Conservation (phyloP, 2,888 invertebrate genomes). For the Trachelus troglodyta region DNA sequence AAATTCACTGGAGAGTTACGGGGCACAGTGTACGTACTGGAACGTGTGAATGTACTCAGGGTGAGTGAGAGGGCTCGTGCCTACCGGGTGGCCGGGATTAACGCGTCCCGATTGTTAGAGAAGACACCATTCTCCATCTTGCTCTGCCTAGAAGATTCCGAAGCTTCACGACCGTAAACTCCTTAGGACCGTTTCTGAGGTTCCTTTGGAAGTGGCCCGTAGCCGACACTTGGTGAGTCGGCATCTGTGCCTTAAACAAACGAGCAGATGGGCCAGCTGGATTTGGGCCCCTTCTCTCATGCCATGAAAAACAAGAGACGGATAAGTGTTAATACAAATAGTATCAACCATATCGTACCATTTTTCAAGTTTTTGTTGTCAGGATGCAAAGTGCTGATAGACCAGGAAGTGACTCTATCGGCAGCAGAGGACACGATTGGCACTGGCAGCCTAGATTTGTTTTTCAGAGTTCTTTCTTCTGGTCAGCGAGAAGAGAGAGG, state of each 20-base stretch:
- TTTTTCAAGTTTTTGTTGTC: not conserved
- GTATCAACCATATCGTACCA: not conserved
- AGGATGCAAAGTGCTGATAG: not conserved
- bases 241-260: slow-evolving; percentile 12
- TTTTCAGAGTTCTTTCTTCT: slow-evolving; percentile 28
- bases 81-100: slow-evolving; percentile 2
- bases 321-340: not conserved
- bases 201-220: not conserved
- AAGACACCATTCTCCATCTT: not conserved
- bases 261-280: slow-evolving; percentile 9
- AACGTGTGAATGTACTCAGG: slow-evolving; percentile 13
- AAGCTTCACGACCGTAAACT: not conserved
- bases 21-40: slow-evolving; percentile 23
- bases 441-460: slow-evolving; percentile 21
- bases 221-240: slow-evolving; percentile 4
- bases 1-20: slow-evolving; percentile 46
- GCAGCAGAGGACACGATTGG: not conserved
- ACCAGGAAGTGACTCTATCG: not conserved
- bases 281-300: not conserved
- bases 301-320: not conserved
- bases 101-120: not conserved
- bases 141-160: not conserved
- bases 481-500: slow-evolving; percentile 33
- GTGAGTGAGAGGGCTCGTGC: not conserved
- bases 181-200: not conserved